Percentiles rank a stretch among this genome's conserved stretches.
phyloP scores from a whole-genome alignment of 2,113 vertebrate genomes.

The Zosterops pallidus region DNA sequence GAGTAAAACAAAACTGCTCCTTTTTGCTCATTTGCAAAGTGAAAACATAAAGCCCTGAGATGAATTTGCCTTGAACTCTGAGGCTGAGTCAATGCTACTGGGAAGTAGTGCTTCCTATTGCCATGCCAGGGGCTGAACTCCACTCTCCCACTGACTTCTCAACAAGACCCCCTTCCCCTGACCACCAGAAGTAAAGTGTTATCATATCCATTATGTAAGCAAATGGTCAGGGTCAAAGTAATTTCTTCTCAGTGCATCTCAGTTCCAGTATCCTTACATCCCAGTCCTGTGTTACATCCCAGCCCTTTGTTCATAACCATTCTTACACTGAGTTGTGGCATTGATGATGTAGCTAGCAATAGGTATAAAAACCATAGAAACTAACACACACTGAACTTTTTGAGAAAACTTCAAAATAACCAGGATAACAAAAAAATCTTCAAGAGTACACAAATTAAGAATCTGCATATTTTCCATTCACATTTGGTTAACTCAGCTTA shows the following conservation, averaged over 20 bases:
- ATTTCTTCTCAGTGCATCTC: neutral
- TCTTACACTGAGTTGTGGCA: neutral
- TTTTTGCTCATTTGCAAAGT: neutral
- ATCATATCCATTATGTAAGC: neutral
- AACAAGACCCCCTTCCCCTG: neutral
- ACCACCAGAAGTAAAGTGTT: neutral
- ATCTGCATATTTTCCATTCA: neutral
- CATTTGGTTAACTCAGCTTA: neutral
- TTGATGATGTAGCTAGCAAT: neutral
- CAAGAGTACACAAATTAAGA: neutral
- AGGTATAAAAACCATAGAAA: neutral
- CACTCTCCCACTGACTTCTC: neutral
- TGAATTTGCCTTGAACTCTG: neutral
- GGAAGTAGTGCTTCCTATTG: neutral
- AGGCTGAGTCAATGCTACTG: neutral
- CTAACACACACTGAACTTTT: neutral
- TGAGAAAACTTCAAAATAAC: neutral
- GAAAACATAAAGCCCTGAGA: neutral
- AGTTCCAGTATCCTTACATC: neutral
- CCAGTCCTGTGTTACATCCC: neutral
- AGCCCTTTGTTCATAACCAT: neutral
- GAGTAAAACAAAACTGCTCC: neutral
- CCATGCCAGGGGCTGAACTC: neutral
- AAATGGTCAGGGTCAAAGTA: neutral
- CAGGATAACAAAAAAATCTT: neutral